These are phyloP conservation scores for Myiagra hebetior DNA, from an alignment of 2,113 vertebrate species.

Conservation along the genomic window DNA sequence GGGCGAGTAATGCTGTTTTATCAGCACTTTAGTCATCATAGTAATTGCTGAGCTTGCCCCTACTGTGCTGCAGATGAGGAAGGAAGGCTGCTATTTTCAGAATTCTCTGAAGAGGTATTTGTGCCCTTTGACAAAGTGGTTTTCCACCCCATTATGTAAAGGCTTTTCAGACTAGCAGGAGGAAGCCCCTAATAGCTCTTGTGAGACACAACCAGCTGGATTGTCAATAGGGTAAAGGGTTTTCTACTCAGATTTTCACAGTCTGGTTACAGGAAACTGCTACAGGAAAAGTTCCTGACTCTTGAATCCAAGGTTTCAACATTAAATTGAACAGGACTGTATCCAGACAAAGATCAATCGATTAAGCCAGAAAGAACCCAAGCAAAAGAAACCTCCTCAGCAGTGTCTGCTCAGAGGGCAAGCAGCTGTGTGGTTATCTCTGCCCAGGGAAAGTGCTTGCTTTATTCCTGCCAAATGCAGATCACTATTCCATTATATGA, in stretches of 20 bases:
- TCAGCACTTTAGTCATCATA: not conserved
- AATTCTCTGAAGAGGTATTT: not conserved
- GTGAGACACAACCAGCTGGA: not conserved
- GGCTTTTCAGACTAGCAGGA: conserved; percentile 16
- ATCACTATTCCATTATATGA: not conserved
- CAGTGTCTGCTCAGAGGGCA: not conserved
- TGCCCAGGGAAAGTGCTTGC: not conserved
- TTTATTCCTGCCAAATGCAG: not conserved
- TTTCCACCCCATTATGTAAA: conserved; percentile 33
- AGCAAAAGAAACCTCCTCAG: not conserved
- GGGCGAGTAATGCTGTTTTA: not conserved
- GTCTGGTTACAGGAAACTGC: not conserved
- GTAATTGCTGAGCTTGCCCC: conserved; percentile 39
- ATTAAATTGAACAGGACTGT: not conserved
- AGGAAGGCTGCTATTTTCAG: conserved; percentile 35
- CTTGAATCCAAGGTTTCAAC: not conserved
- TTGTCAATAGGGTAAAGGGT: not conserved
- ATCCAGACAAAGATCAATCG: not conserved
- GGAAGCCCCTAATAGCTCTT: conserved; percentile 9
- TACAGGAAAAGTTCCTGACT: not conserved
- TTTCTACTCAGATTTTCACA: not conserved
- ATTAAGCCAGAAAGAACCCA: not conserved
- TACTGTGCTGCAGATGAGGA: not conserved
- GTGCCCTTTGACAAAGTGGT: not conserved
- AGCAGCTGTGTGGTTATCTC: not conserved